Evolutionary conservation across 2,888 invertebrate genomes (phyloP).

Genomic region (Salticus scenicus): DNA sequence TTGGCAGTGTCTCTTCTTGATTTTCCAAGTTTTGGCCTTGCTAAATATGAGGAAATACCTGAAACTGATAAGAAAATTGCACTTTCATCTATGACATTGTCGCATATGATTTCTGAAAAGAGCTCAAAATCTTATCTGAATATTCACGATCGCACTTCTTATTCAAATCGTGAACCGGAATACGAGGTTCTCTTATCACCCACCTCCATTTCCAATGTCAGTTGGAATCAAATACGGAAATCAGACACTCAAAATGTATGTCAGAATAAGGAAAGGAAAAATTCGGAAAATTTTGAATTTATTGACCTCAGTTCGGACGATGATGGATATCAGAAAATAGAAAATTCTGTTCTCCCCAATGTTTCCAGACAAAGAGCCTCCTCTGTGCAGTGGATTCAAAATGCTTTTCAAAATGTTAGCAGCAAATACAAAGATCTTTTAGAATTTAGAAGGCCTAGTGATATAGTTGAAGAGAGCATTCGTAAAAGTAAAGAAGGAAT

Average conservation of each 20-base stretch:
- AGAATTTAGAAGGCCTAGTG: conserved; percentile 47
- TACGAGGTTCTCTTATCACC: conserved; percentile 11
- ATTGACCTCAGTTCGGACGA: neutral
- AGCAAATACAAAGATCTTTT: conserved; percentile 22
- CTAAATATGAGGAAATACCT: conserved; percentile 16
- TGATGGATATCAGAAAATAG: neutral
- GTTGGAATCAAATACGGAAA: neutral
- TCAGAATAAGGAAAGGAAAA: neutral
- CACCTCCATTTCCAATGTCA: neutral
- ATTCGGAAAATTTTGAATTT: neutral
- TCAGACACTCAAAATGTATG: neutral
- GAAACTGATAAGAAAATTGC: conserved; percentile 30
- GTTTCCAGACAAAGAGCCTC: conserved; percentile 17
- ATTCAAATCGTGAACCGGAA: neutral
- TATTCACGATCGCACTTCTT: conserved; percentile 33
- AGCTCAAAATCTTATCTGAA: conserved; percentile 23
- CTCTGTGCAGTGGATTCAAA: conserved; percentile 55
- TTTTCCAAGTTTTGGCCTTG: neutral
- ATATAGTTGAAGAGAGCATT: conserved; percentile 38
- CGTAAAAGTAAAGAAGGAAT: conserved; percentile 46
- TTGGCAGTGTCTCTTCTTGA: conserved; percentile 32
- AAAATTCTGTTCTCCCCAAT: neutral
- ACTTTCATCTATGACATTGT: conserved; percentile 7
- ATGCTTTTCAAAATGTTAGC: conserved; percentile 32
- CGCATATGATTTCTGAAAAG: conserved; percentile 21